phyloP scores from a whole-genome alignment of 2,113 vertebrate genomes.

The Hemichromis elongatus region DNA sequence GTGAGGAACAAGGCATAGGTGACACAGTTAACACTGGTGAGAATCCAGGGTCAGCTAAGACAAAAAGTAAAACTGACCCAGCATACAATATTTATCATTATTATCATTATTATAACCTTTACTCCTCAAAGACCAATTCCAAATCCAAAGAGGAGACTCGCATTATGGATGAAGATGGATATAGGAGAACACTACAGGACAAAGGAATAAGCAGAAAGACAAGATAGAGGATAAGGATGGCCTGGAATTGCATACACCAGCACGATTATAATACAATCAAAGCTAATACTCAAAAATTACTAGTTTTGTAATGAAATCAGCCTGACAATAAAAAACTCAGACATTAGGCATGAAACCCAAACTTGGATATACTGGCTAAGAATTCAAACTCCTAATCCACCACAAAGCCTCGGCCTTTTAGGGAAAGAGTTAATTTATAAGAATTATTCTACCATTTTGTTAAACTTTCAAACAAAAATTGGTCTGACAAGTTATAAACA shows the following conservation, averaged over 20 bases:
- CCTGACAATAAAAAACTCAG: neutral
- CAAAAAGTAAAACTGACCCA: neutral
- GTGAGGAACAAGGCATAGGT: neutral
- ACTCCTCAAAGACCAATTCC: neutral
- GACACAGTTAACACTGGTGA: neutral
- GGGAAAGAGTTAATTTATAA: neutral
- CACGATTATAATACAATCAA: neutral
- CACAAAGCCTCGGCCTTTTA: neutral
- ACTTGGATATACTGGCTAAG: neutral
- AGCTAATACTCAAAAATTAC: neutral
- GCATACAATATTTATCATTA: rapidly evolving
- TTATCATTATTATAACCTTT: neutral
- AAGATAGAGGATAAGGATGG: neutral
- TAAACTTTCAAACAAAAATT: neutral
- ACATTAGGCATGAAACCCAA: neutral
- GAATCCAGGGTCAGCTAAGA: neutral
- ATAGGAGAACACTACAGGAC: neutral
- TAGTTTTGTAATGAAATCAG: neutral
- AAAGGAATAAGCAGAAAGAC: neutral
- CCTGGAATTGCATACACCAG: neutral
- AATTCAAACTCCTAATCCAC: neutral
- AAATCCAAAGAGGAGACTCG: neutral
- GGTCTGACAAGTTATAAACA: neutral
- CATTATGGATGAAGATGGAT: neutral
- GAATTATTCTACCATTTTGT: neutral